A percentile compares a stretch with the other conserved stretches of the same genome.
Evolutionary conservation across 2,113 vertebrate species (phyloP).

Genomic region (Apeltes quadracus): DNA sequence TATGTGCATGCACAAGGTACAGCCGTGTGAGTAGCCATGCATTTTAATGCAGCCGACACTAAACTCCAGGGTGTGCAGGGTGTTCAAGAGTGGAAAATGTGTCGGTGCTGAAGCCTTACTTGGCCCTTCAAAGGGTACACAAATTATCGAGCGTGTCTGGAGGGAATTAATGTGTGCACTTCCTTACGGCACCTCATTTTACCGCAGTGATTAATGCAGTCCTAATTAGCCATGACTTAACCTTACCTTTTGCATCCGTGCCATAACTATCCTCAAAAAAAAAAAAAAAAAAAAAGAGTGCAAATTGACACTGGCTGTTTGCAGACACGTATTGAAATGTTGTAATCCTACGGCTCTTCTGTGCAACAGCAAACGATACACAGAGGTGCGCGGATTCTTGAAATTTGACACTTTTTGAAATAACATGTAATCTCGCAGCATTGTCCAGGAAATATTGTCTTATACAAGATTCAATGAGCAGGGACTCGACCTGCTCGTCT

Average conservation of each 20-base stretch:
- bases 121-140: slow-evolving; percentile 45
- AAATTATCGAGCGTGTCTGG: slow-evolving; percentile 41
- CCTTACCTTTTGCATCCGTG: slow-evolving; percentile 22
- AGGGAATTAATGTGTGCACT: slow-evolving; percentile 47
- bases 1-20: slow-evolving; percentile 69
- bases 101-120: slow-evolving; percentile 48
- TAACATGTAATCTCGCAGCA: slow-evolving; percentile 3
- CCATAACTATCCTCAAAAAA: slow-evolving; percentile 5
- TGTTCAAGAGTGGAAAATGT: slow-evolving; percentile 65
- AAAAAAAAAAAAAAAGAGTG: slow-evolving; percentile 3
- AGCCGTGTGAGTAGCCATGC: slow-evolving; percentile 57
- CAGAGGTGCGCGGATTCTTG: neutral
- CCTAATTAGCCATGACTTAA: slow-evolving; percentile 43
- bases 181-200: slow-evolving; percentile 52
- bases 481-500: neutral
- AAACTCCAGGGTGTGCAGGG: slow-evolving; percentile 50
- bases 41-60: slow-evolving; percentile 69
- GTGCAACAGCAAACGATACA: neutral
- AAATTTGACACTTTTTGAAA: slow-evolving; percentile 12
- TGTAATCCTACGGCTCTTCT: neutral
- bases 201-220: slow-evolving; percentile 54
- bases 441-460: slow-evolving; percentile 24
- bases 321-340: neutral
- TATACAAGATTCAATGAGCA: slow-evolving; percentile 26
- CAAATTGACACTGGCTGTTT: neutral